A percentile compares a stretch with the other conserved stretches of the same genome.
Conservation (phyloP, 2,888 invertebrate species). For the Dromius quadrimaculatus region DNA sequence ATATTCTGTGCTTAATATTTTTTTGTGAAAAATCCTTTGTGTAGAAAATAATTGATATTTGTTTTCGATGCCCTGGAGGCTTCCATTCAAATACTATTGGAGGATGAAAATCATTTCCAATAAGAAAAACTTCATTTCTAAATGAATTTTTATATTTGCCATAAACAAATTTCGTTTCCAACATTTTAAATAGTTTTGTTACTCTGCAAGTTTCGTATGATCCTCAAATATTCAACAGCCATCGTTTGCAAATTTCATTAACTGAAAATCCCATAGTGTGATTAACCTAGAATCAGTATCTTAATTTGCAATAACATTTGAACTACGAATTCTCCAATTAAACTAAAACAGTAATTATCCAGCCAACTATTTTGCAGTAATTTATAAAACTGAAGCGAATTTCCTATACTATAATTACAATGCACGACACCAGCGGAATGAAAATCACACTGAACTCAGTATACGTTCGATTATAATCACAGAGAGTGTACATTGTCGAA, state of each 20-base stretch:
- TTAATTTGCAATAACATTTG: too few relatives aligned
- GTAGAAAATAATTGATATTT: too few relatives aligned
- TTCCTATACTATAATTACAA: not conserved
- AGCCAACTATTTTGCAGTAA: not conserved
- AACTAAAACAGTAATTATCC: conserved; percentile 10
- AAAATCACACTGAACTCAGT: not conserved
- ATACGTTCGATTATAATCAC: not conserved
- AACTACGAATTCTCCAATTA: conserved; percentile 2
- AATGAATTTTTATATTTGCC: not conserved
- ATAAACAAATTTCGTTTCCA: not conserved
- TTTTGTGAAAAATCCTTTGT: too few relatives aligned
- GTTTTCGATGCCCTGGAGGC: too few relatives aligned
- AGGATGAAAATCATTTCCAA: too few relatives aligned
- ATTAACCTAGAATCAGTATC: too few relatives aligned
- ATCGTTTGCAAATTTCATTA: not conserved
- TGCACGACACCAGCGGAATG: not conserved
- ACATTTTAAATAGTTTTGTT: not conserved
- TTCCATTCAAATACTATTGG: too few relatives aligned
- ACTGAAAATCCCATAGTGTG: not conserved
- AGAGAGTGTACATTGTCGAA: not conserved
- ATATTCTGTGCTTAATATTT: too few relatives aligned
- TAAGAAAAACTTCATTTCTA: not conserved
- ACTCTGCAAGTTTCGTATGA: not conserved
- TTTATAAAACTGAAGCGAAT: conserved; percentile 1
- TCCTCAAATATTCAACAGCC: not conserved